phyloP scores from a whole-genome alignment of 2,888 invertebrate genomes.

The Sisyra nigra region DNA sequence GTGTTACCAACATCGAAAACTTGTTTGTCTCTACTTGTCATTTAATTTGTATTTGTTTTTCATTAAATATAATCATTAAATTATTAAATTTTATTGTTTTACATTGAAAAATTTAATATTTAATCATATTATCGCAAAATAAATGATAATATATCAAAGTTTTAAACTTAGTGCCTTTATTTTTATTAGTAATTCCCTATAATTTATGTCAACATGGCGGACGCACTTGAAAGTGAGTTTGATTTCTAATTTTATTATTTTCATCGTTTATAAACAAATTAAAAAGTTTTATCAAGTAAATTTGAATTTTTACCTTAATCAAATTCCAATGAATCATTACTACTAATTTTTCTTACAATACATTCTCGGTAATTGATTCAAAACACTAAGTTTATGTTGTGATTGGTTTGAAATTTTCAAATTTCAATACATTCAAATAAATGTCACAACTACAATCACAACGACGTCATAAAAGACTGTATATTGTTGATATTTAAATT shows the following conservation, averaged over 20 bases:
- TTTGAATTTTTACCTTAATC: not conserved
- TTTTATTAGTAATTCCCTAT: conserved; percentile 14
- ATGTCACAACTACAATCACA: conserved; percentile 6
- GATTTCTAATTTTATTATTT: conserved; percentile 13
- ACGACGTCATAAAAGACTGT: not conserved
- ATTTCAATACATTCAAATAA: conserved; percentile 2
- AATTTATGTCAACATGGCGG: conserved; percentile 58
- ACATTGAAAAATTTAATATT: too few species aligned
- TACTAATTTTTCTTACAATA: too few species aligned
- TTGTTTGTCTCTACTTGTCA: too few species aligned
- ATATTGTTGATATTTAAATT: conserved; percentile 1
- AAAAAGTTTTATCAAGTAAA: not conserved
- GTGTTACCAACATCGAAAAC: too few species aligned
- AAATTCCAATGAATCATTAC: not conserved
- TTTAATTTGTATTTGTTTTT: too few species aligned
- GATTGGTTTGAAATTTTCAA: conserved; percentile 4
- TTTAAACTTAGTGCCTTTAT: conserved; percentile 10
- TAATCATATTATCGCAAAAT: too few species aligned
- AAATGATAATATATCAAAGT: not conserved
- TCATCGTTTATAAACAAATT: not conserved
- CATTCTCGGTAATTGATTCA: not conserved
- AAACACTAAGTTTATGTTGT: not conserved
- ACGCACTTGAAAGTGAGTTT: conserved; percentile 63
- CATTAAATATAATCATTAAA: too few species aligned
- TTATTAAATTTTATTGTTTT: too few species aligned